These are phyloP conservation scores for Aphidius ervi DNA, from an alignment of 1,140 invertebrate species.

Conservation along the genomic window DNA sequence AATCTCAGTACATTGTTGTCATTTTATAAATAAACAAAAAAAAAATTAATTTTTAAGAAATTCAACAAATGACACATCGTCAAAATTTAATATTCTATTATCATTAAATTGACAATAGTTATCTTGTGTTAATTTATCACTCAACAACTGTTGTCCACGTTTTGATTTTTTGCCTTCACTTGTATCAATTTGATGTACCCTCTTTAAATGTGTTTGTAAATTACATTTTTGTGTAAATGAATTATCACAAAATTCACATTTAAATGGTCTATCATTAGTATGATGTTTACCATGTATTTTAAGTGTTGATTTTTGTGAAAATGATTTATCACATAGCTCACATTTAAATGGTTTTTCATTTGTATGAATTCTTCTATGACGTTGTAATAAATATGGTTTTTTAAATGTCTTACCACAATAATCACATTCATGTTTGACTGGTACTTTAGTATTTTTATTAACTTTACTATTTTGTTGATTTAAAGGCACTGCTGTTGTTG, in stretches of 20 bases:
- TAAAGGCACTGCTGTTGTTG: too few species aligned
- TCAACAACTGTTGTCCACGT: slow-evolving; percentile 29
- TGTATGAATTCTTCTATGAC: slow-evolving; percentile 59
- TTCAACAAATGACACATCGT: slow-evolving; percentile 40
- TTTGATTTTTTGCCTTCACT: slow-evolving; percentile 30
- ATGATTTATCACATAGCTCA: slow-evolving; percentile 60
- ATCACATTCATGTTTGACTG: slow-evolving; percentile 38
- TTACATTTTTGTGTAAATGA: slow-evolving; percentile 62
- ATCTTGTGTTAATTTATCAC: slow-evolving; percentile 27
- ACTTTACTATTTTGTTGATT: too few species aligned
- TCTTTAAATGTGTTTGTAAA: slow-evolving; percentile 59
- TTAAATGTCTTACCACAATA: slow-evolving; percentile 46
- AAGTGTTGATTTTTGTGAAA: slow-evolving; percentile 64
- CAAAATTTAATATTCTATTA: slow-evolving; percentile 31
- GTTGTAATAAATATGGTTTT: slow-evolving; percentile 45
- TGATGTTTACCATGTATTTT: slow-evolving; percentile 61
- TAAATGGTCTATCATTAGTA: slow-evolving; percentile 54
- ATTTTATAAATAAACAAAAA: too few species aligned
- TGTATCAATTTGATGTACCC: slow-evolving; percentile 47
- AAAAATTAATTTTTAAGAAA: slow-evolving; percentile 26
- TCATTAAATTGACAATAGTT: slow-evolving; percentile 22
- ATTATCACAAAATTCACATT: slow-evolving; percentile 53
- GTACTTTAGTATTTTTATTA: slow-evolving; percentile 19
- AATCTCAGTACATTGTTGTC: too few species aligned
- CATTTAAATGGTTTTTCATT: slow-evolving; percentile 67